phyloP scores from a whole-genome alignment of 2,888 invertebrate genomes.

The Spilosoma lubricipeda region DNA sequence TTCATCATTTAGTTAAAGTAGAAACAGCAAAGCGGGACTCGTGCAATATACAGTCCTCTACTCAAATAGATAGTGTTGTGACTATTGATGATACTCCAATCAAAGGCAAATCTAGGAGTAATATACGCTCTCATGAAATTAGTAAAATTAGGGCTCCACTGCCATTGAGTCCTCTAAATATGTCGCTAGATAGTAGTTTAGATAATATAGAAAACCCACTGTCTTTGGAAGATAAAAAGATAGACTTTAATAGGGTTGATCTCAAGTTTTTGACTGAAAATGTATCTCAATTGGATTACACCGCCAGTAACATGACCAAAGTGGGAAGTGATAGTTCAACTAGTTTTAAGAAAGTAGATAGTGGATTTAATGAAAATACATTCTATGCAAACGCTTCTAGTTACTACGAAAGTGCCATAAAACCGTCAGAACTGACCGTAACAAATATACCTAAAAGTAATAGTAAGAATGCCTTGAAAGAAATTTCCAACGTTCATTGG shows the following conservation, averaged over 20 bases:
- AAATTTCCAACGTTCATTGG: constrained; percentile 81
- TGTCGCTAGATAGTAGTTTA: constrained; percentile 80
- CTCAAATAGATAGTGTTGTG: constrained; percentile 58
- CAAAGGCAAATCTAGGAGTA: constrained; percentile 69
- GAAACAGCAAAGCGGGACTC: constrained; percentile 55
- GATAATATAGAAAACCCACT: constrained; percentile 73
- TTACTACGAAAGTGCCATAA: constrained; percentile 84
- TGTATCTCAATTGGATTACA: constrained; percentile 67
- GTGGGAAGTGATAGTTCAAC: constrained; percentile 64
- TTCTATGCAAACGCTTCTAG: constrained; percentile 78
- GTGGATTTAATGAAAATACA: constrained; percentile 80
- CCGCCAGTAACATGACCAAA: constrained; percentile 60
- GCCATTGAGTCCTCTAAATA: constrained; percentile 65
- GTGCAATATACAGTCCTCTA: constrained; percentile 62
- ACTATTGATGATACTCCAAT: constrained; percentile 72
- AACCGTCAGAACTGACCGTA: constrained; percentile 80
- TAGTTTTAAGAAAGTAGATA: constrained; percentile 78
- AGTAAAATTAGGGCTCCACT: constrained; percentile 75
- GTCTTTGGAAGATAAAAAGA: constrained; percentile 75
- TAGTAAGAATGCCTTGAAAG: constrained; percentile 71
- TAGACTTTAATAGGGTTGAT: constrained; percentile 81
- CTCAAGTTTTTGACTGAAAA: constrained; percentile 82
- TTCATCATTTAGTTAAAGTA: constrained; percentile 64
- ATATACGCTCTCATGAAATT: constrained; percentile 71
- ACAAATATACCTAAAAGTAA: constrained; percentile 65